These are phyloP conservation scores for Therioaphis trifolii DNA, from an alignment of 2,888 invertebrate genomes.

Conservation along the genomic window DNA sequence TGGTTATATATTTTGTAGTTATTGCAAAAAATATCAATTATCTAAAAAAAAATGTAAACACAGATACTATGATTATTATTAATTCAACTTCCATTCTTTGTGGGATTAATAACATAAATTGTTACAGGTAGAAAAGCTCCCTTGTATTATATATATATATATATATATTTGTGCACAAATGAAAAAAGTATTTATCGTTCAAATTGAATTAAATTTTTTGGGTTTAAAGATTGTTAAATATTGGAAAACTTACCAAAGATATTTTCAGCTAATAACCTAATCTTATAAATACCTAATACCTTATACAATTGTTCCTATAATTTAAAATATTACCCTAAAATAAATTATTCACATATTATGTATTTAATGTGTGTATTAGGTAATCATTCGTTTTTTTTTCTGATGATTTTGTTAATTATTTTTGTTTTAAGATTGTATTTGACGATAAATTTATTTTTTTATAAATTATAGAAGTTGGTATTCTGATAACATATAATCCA, in stretches of 20 bases:
- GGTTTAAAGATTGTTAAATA: background rate
- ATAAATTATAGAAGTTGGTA: constrained; percentile 16
- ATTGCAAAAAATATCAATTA: no score
- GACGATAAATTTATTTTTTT: constrained; percentile 17
- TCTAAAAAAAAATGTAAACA: no score
- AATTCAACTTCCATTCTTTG: no score
- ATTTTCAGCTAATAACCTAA: background rate
- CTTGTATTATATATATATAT: no score
- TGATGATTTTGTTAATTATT: background rate
- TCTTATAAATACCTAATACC: background rate
- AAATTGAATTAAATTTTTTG: no score
- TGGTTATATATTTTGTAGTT: no score
- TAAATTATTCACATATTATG: background rate
- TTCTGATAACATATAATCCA: no score
- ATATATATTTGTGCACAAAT: background rate
- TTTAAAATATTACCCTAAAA: background rate
- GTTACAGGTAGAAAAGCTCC: no score
- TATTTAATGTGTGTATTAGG: background rate
- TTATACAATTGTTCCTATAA: background rate
- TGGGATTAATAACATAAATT: no score
- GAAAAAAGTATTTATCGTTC: no score
- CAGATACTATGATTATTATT: no score
- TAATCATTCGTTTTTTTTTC: background rate
- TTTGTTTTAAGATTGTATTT: background rate
- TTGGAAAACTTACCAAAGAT: background rate